Evolutionary conservation across 2,888 invertebrate species (phyloP).

Genomic region (Campoletis raptor): DNA sequence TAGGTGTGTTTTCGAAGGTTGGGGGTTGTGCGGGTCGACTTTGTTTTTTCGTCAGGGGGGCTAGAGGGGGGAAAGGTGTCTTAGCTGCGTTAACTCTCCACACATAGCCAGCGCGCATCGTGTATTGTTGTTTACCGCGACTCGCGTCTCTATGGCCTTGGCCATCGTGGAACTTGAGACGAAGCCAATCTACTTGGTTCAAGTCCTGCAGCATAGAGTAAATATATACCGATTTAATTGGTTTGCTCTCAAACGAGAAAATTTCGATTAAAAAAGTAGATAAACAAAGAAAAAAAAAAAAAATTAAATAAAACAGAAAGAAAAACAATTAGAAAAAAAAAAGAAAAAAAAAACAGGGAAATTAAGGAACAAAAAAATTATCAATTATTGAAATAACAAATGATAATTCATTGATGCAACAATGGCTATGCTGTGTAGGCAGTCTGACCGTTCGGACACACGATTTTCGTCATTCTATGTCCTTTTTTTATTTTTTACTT

Average conservation of each 20-base stretch:
- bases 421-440: conserved; percentile 82
- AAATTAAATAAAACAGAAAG: conserved; percentile 28
- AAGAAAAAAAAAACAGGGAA: conserved; percentile 39
- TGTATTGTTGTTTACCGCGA: conserved; percentile 73
- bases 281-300: conserved; percentile 33
- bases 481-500: conserved; percentile 8
- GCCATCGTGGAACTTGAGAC: conserved; percentile 81
- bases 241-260: conserved; percentile 59
- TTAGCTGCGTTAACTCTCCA: conserved; percentile 72
- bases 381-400: conserved; percentile 1
- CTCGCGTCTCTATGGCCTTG: conserved; percentile 76
- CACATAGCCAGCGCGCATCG: conserved; percentile 74
- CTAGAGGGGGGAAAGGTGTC: conserved; percentile 29
- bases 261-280: too few species aligned
- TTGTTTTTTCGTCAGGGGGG: conserved; percentile 3
- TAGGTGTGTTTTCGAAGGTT: conserved; percentile 66
- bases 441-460: conserved; percentile 59
- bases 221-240: conserved; percentile 76
- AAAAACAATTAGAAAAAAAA: conserved; percentile 27
- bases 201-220: conserved; percentile 84
- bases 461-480: conserved; percentile 34
- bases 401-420: conserved; percentile 80
- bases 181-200: conserved; percentile 83
- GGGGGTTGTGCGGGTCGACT: conserved; percentile 30
- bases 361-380: conserved; percentile 50